A percentile compares a stretch with the other conserved stretches of the same genome.
These are phyloP conservation scores for Thalassarche chlororhynchos DNA, from an alignment of 2,113 vertebrate species.

Conservation along the genomic window DNA sequence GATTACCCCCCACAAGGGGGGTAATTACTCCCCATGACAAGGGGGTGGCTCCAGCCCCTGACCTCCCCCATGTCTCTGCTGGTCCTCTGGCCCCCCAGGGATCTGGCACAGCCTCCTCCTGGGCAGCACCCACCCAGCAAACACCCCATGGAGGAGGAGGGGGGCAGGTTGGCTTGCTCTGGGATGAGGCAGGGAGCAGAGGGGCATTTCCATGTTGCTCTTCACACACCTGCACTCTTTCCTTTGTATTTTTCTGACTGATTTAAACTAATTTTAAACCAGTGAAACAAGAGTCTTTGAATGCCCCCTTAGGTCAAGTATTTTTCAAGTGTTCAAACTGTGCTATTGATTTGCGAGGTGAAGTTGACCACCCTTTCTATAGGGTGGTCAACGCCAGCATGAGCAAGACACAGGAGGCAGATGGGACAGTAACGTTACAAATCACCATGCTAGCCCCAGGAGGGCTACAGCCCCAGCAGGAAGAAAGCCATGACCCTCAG, in stretches of 20 bases:
- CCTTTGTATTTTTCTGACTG: not conserved
- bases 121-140: not conserved
- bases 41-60: accelerated
- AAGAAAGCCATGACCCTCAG: not conserved
- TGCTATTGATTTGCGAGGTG: not conserved
- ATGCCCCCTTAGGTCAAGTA: not conserved
- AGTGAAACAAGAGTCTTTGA: not conserved
- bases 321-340: not conserved
- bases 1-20: not conserved
- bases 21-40: not conserved
- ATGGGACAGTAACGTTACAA: not conserved
- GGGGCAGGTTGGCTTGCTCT: not conserved
- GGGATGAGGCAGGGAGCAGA: not conserved
- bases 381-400: not conserved
- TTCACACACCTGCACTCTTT: not conserved
- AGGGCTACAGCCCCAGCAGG: not conserved
- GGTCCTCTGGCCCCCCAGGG: not conserved
- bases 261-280: not conserved
- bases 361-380: not conserved
- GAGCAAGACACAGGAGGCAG: not conserved
- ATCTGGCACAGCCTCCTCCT: not conserved
- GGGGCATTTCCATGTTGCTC: not conserved
- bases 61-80: not conserved
- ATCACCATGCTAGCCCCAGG: not conserved
- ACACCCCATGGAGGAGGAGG: not conserved